Evolutionary conservation across 92 coral and sea anemone species (phyloP).

Genomic region (Micromussa lordhowensis): DNA sequence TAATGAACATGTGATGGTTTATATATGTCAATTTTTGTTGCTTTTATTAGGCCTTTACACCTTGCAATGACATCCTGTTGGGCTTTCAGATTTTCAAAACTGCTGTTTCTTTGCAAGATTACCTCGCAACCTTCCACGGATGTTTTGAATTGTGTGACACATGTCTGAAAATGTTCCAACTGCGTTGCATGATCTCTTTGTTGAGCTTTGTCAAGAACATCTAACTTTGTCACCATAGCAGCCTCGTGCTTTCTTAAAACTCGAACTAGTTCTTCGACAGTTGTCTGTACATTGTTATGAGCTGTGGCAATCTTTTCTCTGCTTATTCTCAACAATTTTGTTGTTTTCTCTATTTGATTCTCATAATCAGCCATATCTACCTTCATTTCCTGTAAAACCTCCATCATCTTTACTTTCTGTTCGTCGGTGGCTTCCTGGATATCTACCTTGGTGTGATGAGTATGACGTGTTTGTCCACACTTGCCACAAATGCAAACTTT

Average conservation of each 20-base stretch:
- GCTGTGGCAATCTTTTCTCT: constrained; percentile 3
- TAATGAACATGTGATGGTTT: background rate
- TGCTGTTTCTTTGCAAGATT: background rate
- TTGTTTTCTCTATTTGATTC: background rate
- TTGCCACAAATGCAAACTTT: constrained; percentile 27
- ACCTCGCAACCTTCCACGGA: constrained; percentile 9
- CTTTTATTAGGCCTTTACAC: constrained; percentile 4
- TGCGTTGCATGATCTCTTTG: constrained; percentile 1
- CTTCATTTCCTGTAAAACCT: constrained; percentile 4
- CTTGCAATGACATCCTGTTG: constrained; percentile 16
- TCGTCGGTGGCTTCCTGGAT: constrained; percentile 16
- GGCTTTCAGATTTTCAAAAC: constrained; percentile 12
- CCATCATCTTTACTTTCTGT: background rate
- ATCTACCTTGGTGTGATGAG: constrained; percentile 13
- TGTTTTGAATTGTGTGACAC: background rate
- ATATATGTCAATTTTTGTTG: constrained; percentile 17
- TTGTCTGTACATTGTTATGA: constrained; percentile 14
- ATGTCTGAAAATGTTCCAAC: constrained; percentile 22
- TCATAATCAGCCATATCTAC: background rate
- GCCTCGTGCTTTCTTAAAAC: constrained; percentile 23
- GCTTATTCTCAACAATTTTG: background rate
- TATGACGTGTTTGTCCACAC: constrained; percentile 33
- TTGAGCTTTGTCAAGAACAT: background rate
- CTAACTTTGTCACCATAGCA: background rate
- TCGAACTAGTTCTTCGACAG: constrained; percentile 35